Conservation (phyloP, 2,888 invertebrate genomes). For the Thymelicus lineola region DNA sequence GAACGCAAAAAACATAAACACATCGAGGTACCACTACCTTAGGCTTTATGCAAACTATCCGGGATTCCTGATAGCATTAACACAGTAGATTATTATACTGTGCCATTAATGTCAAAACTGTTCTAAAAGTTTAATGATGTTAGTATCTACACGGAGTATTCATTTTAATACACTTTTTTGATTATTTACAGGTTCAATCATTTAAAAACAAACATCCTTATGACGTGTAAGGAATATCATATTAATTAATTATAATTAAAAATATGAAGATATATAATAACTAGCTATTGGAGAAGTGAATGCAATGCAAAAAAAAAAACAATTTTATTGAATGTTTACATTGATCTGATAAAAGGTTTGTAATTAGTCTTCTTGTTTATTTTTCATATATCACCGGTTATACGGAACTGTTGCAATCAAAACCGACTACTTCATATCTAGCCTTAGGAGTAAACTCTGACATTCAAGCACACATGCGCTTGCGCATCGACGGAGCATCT, state of each 20-base stretch:
- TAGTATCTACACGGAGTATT: neutral
- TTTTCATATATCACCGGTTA: too few relatives aligned
- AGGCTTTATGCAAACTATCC: conserved; percentile 15
- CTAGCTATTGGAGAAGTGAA: too few relatives aligned
- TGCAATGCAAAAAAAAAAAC: too few relatives aligned
- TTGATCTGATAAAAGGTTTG: too few relatives aligned
- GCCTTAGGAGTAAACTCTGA: conserved; percentile 72
- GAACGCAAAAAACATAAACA: conserved; percentile 40
- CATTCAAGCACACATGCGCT: conserved; percentile 70
- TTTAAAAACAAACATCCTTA: too few relatives aligned
- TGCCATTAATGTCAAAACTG: neutral
- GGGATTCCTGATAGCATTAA: neutral
- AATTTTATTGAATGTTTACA: too few relatives aligned
- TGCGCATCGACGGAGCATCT: conserved; percentile 54
- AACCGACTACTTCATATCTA: conserved; percentile 42
- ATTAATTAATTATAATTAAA: too few relatives aligned
- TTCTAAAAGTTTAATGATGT: neutral
- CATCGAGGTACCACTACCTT: conserved; percentile 9
- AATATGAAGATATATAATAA: too few relatives aligned
- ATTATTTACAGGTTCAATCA: too few relatives aligned
- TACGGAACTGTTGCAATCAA: neutral
- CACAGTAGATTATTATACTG: too few relatives aligned
- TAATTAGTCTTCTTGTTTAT: too few relatives aligned
- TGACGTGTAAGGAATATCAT: too few relatives aligned
- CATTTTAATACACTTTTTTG: neutral